Evolutionary conservation across 2,888 invertebrate species (phyloP), one percentile per base, ranked within the genome.

Genomic region (Bursaphelenchus okinawaensis): DNA sequence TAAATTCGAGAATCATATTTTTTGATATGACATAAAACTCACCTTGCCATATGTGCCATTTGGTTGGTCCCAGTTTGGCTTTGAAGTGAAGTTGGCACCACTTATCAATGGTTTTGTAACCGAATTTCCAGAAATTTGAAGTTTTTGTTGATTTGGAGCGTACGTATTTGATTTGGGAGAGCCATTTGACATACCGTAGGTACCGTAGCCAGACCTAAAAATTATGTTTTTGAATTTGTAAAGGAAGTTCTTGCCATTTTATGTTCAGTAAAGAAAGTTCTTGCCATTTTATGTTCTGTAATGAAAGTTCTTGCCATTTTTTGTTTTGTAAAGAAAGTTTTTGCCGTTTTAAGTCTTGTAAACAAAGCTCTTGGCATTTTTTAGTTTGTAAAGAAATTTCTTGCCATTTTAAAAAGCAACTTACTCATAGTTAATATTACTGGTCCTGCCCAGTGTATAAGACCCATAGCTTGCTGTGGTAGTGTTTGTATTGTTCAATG

Each of bases 361-460:
- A n/a, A n/a, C n/a, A n/a, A n/a, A n/a, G n/a, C n/a, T n/a, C n/a
- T n/a, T n/a, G n/a, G n/a, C n/a, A n/a, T n/a, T n/a, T n/a, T n/a
- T n/a, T n/a, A n/a, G n/a, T n/a, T n/a, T n/a, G n/a, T n/a, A n/a
- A n/a, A n/a, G n/a, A n/a, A n/a, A n/a, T n/a, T n/a, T n/a, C n/a
- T n/a, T n/a, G n/a, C n/a, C n/a, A n/a, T n/a, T n/a, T n/a, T n/a
- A n/a, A n/a, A n/a, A n/a, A 20, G 22, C 19, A 31, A 63, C 29
- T 19, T 20, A 62, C 58, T 62, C 26, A 19, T 52, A 60, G 7
- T 60, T 60, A 20, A 23, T 60, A 19, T 59, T 24, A 59, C 28
- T 60, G 8, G 24, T 60, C 22, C 60, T 16, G 7, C n/a, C 16
- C 24, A 27, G 26, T 3, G 51, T 50, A 4, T 23, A 19, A 19